A percentile compares a stretch with the other conserved stretches of the same genome.
phyloP scores from a whole-genome alignment of 2,113 vertebrate genomes.

The Mobula birostris region DNA sequence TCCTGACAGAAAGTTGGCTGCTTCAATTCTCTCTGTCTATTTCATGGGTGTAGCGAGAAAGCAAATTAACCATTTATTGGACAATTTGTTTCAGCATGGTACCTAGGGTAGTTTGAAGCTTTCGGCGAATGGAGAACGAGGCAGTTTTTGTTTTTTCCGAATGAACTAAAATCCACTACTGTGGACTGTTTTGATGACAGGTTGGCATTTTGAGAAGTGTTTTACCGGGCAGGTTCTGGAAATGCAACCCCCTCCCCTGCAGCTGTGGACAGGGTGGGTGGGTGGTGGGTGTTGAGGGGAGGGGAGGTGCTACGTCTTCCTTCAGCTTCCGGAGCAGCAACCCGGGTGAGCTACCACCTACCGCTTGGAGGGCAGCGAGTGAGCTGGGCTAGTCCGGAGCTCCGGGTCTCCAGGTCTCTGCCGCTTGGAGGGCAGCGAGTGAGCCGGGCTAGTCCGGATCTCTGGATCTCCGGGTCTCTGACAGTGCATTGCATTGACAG shows the following conservation, averaged over 20 bases:
- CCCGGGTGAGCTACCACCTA: not conserved
- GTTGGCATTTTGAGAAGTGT: not conserved
- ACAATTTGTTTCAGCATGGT: not conserved
- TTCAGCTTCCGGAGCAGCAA: not conserved
- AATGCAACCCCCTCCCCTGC: not conserved
- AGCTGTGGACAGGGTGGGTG: not conserved
- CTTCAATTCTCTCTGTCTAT: not conserved
- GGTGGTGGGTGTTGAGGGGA: not conserved
- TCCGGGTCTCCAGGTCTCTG: no score
- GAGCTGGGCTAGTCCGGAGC: no score
- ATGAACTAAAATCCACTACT: not conserved
- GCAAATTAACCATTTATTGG: not conserved
- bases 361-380: no score
- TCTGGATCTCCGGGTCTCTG: no score
- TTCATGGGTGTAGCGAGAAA: not conserved
- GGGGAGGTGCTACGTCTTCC: not conserved
- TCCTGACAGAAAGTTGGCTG: not conserved
- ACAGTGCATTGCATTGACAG: no score
- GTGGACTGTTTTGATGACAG: not conserved
- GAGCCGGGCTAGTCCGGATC: no score
- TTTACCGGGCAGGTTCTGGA: no score
- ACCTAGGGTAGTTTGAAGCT: not conserved
- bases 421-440: no score
- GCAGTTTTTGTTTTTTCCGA: no score
- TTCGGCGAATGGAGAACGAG: not conserved